A percentile compares a stretch with the other conserved stretches of the same genome.
phyloP scores from a whole-genome alignment of 2,888 invertebrate species.

The Stictocephala bisonia region DNA sequence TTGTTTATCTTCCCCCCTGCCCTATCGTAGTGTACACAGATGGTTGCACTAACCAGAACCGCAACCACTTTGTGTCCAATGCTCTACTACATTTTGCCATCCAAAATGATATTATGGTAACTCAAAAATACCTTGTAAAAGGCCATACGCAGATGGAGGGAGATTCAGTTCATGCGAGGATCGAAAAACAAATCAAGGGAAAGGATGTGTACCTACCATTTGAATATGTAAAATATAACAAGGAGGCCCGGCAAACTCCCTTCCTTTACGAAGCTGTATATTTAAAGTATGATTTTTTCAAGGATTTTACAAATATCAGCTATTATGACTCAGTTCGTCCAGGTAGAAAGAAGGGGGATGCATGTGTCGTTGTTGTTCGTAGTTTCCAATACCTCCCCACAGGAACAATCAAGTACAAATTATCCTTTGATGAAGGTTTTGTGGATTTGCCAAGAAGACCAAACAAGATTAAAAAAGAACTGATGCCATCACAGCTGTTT shows the following conservation, averaged over 20 bases:
- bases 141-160: conserved; percentile 61
- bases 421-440: too few species aligned
- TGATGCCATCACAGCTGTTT: too few species aligned
- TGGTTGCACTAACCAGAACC: conserved; percentile 59
- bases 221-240: conserved; percentile 44
- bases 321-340: conserved; percentile 44
- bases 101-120: conserved; percentile 53
- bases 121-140: conserved; percentile 60
- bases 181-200: conserved; percentile 52
- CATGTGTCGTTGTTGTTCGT: conserved; percentile 43
- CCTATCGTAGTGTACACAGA: conserved; percentile 58
- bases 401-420: too few species aligned
- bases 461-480: too few species aligned
- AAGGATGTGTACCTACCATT: conserved; percentile 47
- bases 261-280: conserved; percentile 47
- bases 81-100: conserved; percentile 57
- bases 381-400: conserved; percentile 38
- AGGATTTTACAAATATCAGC: conserved; percentile 29
- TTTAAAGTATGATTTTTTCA: conserved; percentile 48
- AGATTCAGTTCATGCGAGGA: conserved; percentile 58
- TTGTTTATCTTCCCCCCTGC: conserved; percentile 3
- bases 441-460: too few species aligned
- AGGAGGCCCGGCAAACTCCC: conserved; percentile 43
- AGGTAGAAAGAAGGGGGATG: conserved; percentile 36
- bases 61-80: conserved; percentile 58